Conservation (phyloP, 2,888 invertebrate genomes). For the Stenolophus ochropezus region DNA sequence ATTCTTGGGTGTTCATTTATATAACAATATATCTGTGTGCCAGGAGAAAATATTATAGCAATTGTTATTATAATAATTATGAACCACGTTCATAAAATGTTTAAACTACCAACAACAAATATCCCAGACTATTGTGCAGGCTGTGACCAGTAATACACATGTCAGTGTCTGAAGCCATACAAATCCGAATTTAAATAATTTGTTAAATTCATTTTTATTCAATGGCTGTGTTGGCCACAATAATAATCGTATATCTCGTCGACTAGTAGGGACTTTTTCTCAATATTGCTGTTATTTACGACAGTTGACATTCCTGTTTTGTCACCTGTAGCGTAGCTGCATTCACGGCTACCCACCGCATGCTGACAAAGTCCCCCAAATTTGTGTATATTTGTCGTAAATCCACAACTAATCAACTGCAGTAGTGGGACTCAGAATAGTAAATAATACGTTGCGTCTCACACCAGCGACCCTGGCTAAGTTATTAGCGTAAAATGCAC, state of each 20-base stretch:
- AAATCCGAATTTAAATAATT: conserved; percentile 54
- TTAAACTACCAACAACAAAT: conserved; percentile 1
- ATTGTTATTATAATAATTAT: conserved; percentile 34
- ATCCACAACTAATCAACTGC: conserved; percentile 50
- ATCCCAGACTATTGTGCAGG: not conserved
- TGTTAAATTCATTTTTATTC: conserved; percentile 56
- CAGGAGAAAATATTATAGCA: conserved; percentile 29
- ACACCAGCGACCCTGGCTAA: not conserved
- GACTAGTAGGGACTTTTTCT: conserved; percentile 43
- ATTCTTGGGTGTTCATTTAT: conserved; percentile 22
- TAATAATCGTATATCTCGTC: conserved; percentile 52
- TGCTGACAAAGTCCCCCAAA: conserved; percentile 46
- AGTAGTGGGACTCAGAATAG: conserved; percentile 26
- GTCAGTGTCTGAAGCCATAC: conserved; percentile 2
- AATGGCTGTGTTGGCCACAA: conserved; percentile 40
- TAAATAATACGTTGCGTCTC: conserved; percentile 15
- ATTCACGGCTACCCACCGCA: conserved; percentile 51
- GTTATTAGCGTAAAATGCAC: conserved; percentile 45
- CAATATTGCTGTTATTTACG: conserved; percentile 55
- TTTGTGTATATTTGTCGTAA: conserved; percentile 57
- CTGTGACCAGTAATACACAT: conserved; percentile 27
- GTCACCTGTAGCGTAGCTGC: conserved; percentile 55
- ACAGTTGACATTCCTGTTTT: conserved; percentile 56
- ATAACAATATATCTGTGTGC: not conserved
- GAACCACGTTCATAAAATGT: conserved; percentile 9